A percentile compares a stretch with the other conserved stretches of the same genome.
Conservation (phyloP, 1,140 invertebrate genomes). For the Bombus cullumanus region DNA sequence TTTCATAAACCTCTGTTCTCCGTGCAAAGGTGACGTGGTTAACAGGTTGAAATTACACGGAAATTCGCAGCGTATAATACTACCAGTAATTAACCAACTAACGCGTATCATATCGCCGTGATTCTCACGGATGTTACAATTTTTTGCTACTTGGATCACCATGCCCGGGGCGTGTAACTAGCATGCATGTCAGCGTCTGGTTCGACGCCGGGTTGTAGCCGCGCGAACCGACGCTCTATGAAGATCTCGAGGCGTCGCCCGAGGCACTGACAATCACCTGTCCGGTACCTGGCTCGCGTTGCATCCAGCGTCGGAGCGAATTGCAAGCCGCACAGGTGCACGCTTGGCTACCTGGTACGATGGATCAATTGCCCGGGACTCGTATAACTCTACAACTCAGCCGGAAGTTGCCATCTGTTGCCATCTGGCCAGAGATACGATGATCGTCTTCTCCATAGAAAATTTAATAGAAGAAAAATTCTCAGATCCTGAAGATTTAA, state of each 20-base stretch:
- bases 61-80: background rate
- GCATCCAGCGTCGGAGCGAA: conserved; percentile 35
- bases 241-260: conserved; percentile 73
- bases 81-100: background rate
- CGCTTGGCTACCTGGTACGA: conserved; percentile 67
- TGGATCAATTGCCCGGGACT: conserved; percentile 56
- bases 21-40: background rate
- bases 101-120: background rate
- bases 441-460: background rate
- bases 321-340: conserved; percentile 67
- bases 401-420: conserved; percentile 4
- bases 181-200: background rate
- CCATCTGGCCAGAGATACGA: background rate
- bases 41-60: background rate
- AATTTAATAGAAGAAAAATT: background rate
- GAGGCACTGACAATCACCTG: conserved; percentile 80
- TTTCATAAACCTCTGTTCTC: no score
- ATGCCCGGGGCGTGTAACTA: background rate
- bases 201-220: conserved; percentile 24
- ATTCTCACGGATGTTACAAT: background rate
- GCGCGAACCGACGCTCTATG: conserved; percentile 51
- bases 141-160: conserved; percentile 2
- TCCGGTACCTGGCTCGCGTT: conserved; percentile 70
- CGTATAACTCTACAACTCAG: background rate
- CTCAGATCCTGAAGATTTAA: background rate